A percentile compares a stretch with the other conserved stretches of the same genome.
phyloP scores from a whole-genome alignment of 2,888 invertebrate species.

The Latrodectus elegans region DNA sequence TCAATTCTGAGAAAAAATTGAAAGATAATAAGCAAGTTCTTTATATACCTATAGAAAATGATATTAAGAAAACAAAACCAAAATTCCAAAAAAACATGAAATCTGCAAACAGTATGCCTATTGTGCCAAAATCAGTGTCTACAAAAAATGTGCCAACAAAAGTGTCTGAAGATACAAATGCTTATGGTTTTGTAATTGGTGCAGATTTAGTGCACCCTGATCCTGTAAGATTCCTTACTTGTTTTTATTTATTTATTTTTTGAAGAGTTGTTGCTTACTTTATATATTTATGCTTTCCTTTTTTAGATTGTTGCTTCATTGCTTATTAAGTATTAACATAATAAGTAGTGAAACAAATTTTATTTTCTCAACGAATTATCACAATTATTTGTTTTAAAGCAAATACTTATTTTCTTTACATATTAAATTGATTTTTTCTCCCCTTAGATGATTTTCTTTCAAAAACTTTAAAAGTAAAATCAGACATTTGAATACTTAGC shows the following conservation, averaged over 20 bases:
- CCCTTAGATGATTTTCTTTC: no score
- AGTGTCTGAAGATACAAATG: conserved; percentile 50
- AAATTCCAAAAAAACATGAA: conserved; percentile 36
- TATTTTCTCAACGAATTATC: no score
- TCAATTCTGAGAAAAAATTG: conserved; percentile 9
- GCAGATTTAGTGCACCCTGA: conserved; percentile 82
- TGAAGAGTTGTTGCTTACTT: background rate
- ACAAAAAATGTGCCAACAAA: conserved; percentile 55
- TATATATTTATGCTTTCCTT: background rate
- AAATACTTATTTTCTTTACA: no score
- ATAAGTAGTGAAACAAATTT: no score
- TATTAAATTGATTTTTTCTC: no score
- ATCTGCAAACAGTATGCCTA: conserved; percentile 17
- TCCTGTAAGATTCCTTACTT: conserved; percentile 77
- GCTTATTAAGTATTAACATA: no score
- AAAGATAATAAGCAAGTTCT: conserved; percentile 52
- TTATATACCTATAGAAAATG: conserved; percentile 66
- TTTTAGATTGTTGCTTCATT: background rate
- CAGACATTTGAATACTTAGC: no score
- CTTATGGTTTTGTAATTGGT: conserved; percentile 79
- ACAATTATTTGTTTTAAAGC: no score
- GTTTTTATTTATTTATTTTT: background rate
- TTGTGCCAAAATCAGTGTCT: conserved; percentile 52
- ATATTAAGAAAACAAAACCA: conserved; percentile 49
- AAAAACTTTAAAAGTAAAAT: no score